Conservation (phyloP, 2,113 vertebrate genomes). For the Turnix velox region DNA sequence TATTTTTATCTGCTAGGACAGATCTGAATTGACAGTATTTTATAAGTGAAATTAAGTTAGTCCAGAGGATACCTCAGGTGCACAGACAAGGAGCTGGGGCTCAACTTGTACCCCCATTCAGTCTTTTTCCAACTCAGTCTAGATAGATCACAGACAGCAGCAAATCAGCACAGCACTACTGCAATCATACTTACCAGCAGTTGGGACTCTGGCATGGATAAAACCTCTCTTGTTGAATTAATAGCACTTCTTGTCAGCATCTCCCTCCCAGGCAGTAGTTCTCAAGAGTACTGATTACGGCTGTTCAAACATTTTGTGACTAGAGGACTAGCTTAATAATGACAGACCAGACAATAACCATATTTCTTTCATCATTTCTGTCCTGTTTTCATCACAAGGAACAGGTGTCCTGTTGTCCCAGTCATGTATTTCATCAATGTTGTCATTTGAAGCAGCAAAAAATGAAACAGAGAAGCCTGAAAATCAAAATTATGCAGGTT, state of each 20-base stretch:
- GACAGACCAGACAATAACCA: background rate
- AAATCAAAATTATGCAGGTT: background rate
- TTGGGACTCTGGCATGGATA: background rate
- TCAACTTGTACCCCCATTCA: background rate
- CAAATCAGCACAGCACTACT: background rate
- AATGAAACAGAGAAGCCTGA: background rate
- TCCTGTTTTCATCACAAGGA: background rate
- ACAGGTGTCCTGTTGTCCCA: background rate
- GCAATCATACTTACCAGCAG: background rate
- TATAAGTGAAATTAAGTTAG: background rate
- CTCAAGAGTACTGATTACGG: background rate
- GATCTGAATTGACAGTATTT: background rate
- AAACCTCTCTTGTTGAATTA: background rate
- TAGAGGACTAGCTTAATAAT: background rate
- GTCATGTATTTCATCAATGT: background rate
- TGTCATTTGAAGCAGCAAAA: background rate
- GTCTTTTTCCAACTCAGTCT: background rate
- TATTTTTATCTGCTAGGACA: background rate
- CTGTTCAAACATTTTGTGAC: background rate
- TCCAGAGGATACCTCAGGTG: background rate
- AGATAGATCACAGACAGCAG: background rate
- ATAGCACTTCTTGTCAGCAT: background rate
- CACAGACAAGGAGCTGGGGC: accelerated
- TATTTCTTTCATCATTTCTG: background rate
- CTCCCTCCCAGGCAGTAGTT: background rate